Percentiles rank a stretch among this genome's conserved stretches.
Evolutionary conservation across 1,140 invertebrate genomes (phyloP).

Genomic region (Calephelis nemesis): DNA sequence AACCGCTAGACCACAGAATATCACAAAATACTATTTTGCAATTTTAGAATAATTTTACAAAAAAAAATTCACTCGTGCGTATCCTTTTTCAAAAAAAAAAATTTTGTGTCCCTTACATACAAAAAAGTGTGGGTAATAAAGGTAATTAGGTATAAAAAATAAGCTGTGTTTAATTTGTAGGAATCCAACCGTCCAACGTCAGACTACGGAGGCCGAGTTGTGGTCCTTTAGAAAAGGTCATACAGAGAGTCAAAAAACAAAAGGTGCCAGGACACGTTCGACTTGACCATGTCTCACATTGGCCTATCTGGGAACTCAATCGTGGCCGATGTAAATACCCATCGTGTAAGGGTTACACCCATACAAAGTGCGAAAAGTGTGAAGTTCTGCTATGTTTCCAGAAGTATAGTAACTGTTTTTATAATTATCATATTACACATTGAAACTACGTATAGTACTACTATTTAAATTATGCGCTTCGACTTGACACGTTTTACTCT

Average conservation of each 20-base stretch:
- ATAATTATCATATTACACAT: not conserved
- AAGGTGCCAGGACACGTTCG: slow-evolving; percentile 5
- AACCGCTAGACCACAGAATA: no score
- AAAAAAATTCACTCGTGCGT: no score
- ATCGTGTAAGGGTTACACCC: not conserved
- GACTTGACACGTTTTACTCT: no score
- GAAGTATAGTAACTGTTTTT: slow-evolving; percentile 2
- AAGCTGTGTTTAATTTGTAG: not conserved
- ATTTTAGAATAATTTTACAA: no score
- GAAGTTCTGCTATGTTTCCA: not conserved
- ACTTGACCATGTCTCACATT: not conserved
- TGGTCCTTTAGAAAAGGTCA: not conserved
- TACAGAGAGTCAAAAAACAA: not conserved
- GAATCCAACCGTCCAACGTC: not conserved
- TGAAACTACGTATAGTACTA: not conserved
- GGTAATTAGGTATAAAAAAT: no score
- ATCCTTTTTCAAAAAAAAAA: no score
- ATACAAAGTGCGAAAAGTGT: not conserved
- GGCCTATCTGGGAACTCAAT: not conserved
- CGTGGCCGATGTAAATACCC: not conserved
- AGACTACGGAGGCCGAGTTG: slow-evolving; percentile 20
- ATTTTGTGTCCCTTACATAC: no score
- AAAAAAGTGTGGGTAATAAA: no score
- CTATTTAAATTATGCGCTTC: no score
- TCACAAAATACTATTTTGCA: no score